These are phyloP conservation scores for Sepioteuthis lessoniana DNA, from an alignment of 2,888 invertebrate genomes.

Conservation along the genomic window DNA sequence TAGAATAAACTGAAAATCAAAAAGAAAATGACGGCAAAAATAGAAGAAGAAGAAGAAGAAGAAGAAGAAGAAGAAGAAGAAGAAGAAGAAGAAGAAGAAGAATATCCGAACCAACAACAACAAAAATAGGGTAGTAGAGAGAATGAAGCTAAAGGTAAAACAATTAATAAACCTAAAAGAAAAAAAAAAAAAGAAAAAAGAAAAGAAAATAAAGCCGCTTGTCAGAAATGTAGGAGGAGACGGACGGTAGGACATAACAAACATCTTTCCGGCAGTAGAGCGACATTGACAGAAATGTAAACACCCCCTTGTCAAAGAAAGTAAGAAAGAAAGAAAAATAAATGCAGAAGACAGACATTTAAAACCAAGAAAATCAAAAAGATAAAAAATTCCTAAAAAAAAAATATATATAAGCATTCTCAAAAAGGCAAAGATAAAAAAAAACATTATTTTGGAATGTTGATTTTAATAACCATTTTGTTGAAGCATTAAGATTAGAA, in stretches of 20 bases:
- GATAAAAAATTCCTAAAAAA: not conserved
- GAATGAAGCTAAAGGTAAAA: not conserved
- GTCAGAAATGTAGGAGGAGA: not conserved
- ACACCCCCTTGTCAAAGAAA: slow-evolving; percentile 8
- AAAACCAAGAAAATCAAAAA: not conserved
- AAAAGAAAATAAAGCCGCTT: not conserved
- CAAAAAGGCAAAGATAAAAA: not conserved
- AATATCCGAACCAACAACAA: not conserved
- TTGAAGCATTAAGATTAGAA: not conserved
- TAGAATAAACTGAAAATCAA: not conserved
- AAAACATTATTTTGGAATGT: not conserved
- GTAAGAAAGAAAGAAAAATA: not conserved
- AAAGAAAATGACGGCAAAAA: not conserved
- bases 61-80: not conserved
- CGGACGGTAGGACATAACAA: not conserved
- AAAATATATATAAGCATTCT: not conserved
- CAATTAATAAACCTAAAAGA: not conserved
- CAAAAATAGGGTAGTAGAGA: not conserved
- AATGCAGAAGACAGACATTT: not conserved
- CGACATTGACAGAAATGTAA: slow-evolving; percentile 5
- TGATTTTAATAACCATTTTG: slow-evolving; percentile 18
- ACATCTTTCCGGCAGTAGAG: not conserved
- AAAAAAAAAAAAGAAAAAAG: not conserved
- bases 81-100: not conserved
- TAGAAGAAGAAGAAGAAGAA: not conserved